phyloP scores from a whole-genome alignment of 2,888 invertebrate species.

The Sepioteuthis lessoniana region DNA sequence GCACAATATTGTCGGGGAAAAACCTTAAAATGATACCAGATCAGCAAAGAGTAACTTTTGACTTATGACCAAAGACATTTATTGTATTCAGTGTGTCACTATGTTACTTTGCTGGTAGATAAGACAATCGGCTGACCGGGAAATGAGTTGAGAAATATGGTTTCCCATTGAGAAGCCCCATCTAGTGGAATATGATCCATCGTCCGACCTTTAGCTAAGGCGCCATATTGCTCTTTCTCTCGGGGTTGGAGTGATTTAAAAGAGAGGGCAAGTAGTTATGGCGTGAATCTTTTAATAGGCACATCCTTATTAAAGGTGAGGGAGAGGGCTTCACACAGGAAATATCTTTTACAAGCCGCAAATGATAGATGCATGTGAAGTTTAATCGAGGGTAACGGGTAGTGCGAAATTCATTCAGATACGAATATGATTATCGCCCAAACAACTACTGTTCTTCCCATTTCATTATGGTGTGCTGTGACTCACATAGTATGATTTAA shows the following conservation, averaged over 20 bases:
- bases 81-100: neutral
- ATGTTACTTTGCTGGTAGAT: neutral
- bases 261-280: neutral
- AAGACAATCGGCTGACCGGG: neutral
- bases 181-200: neutral
- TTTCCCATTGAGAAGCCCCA: neutral
- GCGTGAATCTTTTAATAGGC: neutral
- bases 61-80: too few species aligned
- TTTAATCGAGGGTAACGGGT: neutral
- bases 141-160: neutral
- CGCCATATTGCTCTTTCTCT: conserved; percentile 3
- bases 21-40: too few species aligned
- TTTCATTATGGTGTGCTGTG: too few species aligned
- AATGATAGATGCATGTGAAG: neutral
- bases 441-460: too few species aligned
- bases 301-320: neutral
- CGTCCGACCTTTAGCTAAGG: neutral
- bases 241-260: neutral
- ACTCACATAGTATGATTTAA: too few species aligned
- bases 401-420: neutral
- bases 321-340: neutral
- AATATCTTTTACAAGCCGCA: neutral
- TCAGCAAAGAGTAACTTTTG: too few species aligned
- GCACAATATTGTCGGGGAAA: too few species aligned
- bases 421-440: neutral